A percentile compares a stretch with the other conserved stretches of the same genome.
These are phyloP conservation scores for Elephas maximus DNA, from an alignment of 2,113 vertebrate species.

Conservation along the genomic window DNA sequence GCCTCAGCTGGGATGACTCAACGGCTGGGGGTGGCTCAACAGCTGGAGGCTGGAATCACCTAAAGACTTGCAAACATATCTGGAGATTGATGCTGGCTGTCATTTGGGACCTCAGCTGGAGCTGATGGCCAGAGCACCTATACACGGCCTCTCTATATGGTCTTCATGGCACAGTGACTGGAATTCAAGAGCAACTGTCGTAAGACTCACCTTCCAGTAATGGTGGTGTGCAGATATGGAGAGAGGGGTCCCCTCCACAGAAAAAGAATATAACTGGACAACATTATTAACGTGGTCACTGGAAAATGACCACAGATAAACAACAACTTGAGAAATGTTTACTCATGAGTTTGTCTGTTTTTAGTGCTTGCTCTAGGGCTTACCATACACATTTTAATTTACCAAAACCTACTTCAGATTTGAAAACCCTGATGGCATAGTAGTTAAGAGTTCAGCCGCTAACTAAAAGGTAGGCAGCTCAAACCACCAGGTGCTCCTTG, in stretches of 20 bases:
- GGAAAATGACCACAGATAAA: neutral
- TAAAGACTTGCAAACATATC: neutral
- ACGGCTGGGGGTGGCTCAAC: neutral
- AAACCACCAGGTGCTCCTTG: too few species aligned
- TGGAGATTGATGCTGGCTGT: neutral
- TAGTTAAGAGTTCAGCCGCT: too few species aligned
- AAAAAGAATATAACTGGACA: neutral
- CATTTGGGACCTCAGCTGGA: neutral
- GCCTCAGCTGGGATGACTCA: neutral
- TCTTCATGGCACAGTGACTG: neutral
- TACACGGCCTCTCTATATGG: neutral
- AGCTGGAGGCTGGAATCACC: neutral
- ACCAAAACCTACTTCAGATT: neutral
- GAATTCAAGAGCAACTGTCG: neutral
- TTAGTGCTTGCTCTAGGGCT: neutral
- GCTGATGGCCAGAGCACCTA: constrained; percentile 23
- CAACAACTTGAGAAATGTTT: constrained; percentile 3
- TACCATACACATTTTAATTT: neutral
- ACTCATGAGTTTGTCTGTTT: neutral
- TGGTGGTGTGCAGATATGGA: neutral
- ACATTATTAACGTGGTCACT: neutral
- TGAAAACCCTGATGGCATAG: too few species aligned
- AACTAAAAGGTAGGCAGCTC: too few species aligned
- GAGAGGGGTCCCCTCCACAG: neutral
- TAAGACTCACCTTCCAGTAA: constrained; percentile 38